Evolutionary conservation across 2,113 vertebrate species (phyloP), one percentile per base, ranked within the genome.

Genomic region (Vanacampus margaritifer): DNA sequence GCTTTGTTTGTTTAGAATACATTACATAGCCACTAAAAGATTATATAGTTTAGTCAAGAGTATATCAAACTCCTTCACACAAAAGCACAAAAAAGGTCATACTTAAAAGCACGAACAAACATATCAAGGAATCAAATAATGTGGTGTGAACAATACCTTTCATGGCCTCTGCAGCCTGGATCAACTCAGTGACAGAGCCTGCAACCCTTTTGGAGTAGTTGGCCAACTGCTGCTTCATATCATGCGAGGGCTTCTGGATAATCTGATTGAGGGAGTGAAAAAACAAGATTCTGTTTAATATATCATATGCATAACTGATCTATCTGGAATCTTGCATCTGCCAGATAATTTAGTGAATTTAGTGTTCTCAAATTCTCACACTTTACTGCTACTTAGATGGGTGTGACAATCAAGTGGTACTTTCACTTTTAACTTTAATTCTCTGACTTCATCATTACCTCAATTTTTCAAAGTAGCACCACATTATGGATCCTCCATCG

Each of bases 161-260:
- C 97, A 99, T 99, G 89, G 97, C 97, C 84, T 99, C 97, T 0
- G 97, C 95, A 7, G 97, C 95, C 87, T 99, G 97, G 89, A 99
- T 99, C 82, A 98, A 96, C 85, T 99, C 97, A 0, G 97, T 98
- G 79, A 99, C 97, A 0, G 95, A 98, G 56, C 95, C 94, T 0
- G 97, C 97, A 78, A 99, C 97, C 0, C 94, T 92, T 79, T 99
- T 99, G 69, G 97, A 98, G 87, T 92, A 96, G 54, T 56, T 85
- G 0, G 97, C 90, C 87, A 99, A 79, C 68, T 98, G 97, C 81
- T 98, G 97, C 86, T 99, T 99, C 84, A 96, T 81, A 45, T 98
- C 96, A 0, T 94, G 92, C 60, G 92, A 93, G 0, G 97, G 97
- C 80, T 99, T 99, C 82, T 98, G 96, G 76, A 99, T 93, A 75